Base-by-base conservation (phyloP, 2,113 vertebrate species). In the Megaceryle maxima region DNA sequence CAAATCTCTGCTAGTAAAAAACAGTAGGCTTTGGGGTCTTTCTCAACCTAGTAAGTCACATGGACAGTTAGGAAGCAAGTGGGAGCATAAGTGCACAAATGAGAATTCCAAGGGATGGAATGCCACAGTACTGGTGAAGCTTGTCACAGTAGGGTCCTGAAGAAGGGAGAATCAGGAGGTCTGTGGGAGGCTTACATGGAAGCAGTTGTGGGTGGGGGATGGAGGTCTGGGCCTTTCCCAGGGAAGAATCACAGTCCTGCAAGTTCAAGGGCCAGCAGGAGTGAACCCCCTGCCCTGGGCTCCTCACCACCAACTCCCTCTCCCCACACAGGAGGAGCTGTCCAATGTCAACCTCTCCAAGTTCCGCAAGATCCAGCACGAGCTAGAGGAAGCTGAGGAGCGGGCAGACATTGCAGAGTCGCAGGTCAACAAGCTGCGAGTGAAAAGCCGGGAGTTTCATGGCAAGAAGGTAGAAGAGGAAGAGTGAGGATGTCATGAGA, bases 361-460 rank as follows among this genome's bases (percentile, higher is more conserved):
- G 21, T 98, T 98, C 93, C 97, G 97, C 84, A 98, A 98, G 95
- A 91, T 98, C 66, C 98, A 98, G 94, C 98, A 98, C 0, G 98
- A 98, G 88, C 95, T 98, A 95, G 98, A 98, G 85, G 98, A 98
- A 51, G 98, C 98, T 0, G 97, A 98, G 83, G 98, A 98, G 21
- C 86, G 98, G 53, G 98, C 98, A 39, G 98, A 98, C 96, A 98
- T 98, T 48, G 98, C 98, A 0, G 98, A 98, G 95, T 98, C 98
- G 0, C 98, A 98, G 94, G 98, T 98, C 95, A 98, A 98, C 95
- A 98, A 98, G 69, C 96, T 98, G 24, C 88, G 97, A 25, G 97
- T 29, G 2, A 98, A 98, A 53, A 97, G 98, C 53, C 88, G 97
- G 0, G 98, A 98, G 10, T 77, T 98, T 82, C 37, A 48, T 6